These are phyloP conservation scores for Phalacrocorax aristotelis DNA, from an alignment of 2,113 vertebrate species.

Conservation along the genomic window DNA sequence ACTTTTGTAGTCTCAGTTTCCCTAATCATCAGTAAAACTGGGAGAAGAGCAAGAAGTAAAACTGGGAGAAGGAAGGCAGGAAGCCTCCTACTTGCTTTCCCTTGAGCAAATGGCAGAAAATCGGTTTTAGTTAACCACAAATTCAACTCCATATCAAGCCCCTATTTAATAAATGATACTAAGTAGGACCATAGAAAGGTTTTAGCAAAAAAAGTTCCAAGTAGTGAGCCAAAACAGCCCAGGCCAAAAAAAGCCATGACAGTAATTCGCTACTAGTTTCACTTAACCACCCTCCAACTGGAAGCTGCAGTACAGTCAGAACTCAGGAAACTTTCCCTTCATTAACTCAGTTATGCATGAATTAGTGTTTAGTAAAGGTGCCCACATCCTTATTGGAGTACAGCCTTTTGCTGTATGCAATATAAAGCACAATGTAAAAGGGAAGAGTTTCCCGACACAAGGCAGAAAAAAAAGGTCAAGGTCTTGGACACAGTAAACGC, in stretches of 20 bases:
- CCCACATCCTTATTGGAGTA: not conserved
- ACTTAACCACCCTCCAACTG: not conserved
- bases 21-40: not conserved
- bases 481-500: not conserved
- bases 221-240: not conserved
- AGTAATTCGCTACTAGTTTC: not conserved
- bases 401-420: not conserved
- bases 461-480: not conserved
- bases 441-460: not conserved
- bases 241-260: not conserved
- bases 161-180: constrained; percentile 14
- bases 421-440: not conserved
- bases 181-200: not conserved
- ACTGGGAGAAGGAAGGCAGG: not conserved
- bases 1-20: not conserved
- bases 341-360: not conserved
- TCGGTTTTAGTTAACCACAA: constrained; percentile 18
- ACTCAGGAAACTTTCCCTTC: not conserved
- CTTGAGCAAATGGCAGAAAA: constrained; percentile 54
- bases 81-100: constrained; percentile 6
- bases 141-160: constrained; percentile 22
- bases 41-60: not conserved
- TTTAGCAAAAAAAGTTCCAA: not conserved
- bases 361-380: not conserved
- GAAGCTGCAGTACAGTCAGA: not conserved